These are phyloP conservation scores for Pampusana beccarii DNA, from an alignment of 2,113 vertebrate genomes.

Conservation along the genomic window DNA sequence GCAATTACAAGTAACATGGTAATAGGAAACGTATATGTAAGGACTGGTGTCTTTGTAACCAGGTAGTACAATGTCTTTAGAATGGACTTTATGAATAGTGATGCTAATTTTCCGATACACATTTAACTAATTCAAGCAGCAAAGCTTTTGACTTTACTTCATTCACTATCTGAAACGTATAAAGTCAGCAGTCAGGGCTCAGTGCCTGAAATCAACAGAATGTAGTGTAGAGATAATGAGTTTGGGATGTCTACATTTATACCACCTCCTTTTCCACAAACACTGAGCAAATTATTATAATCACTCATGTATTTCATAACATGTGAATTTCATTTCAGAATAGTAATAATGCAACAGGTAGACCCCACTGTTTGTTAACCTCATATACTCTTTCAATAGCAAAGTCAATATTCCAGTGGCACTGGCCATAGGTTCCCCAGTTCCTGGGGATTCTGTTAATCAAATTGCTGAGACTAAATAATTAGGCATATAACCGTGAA, in stretches of 20 bases:
- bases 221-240: background rate
- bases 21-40: background rate
- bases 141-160: background rate
- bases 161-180: background rate
- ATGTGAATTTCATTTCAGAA: background rate
- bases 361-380: background rate
- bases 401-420: background rate
- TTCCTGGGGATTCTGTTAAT: background rate
- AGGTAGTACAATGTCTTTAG: background rate
- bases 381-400: accelerated
- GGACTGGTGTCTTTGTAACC: background rate
- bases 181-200: background rate
- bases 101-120: background rate
- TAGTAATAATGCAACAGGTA: background rate
- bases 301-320: background rate
- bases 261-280: background rate
- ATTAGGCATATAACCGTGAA: background rate
- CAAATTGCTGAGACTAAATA: background rate
- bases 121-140: background rate
- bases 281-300: background rate
- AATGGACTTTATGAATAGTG: background rate
- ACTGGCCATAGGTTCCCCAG: background rate
- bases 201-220: background rate
- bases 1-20: background rate
- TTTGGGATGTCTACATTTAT: background rate